Evolutionary conservation across 2,888 invertebrate species (phyloP), one percentile per base, ranked within the genome.

Genomic region (Malthinus seriepunctatus): DNA sequence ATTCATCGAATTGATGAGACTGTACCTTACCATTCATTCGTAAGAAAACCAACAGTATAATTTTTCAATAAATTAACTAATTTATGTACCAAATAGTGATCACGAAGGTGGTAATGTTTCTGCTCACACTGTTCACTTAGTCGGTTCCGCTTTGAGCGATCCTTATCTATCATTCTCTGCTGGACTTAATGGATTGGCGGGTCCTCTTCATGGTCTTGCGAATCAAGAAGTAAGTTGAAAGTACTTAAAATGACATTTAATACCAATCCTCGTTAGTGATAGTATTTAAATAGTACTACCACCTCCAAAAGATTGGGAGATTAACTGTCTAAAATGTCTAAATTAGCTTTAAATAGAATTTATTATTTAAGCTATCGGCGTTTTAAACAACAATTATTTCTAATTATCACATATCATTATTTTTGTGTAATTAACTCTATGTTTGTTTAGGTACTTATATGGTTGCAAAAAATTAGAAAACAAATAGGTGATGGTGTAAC

Each of bases 61-160:
- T n/a, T 9, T 39, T 8, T 2, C 14, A 15, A 3, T 5, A 15
- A 32, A 39, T 15, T 32, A 35, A 15, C 37, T 47, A 45, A 47
- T 42, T 23, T 35, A 34, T 51, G 8, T 37, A 53, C 63, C 62
- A 73, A 76, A 32, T 74, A 92, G 92, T 81, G 96, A 97, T 78
- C 96, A 97, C 80, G 96, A 97, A 80, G 95, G 96, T 67, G 96
- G 97, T 69, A 97, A 97, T 78, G 97, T 97, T 5, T 95, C 94
- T 7, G 97, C 97, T 2, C 97, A 97, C 80, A 91, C 96, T 0
- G 90, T 91, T 9, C 97, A 97, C 79, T 81, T 97, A 76, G 95
- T 97, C 3, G 96, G 93, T 34, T 95, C 95, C 0, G 96, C 97
- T 1, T 83, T 97, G 48, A 94, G 95, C 69, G 96, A 97, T 78